Base-by-base conservation (phyloP, 2,888 invertebrate species). In the Pasiphila rectangulata region DNA sequence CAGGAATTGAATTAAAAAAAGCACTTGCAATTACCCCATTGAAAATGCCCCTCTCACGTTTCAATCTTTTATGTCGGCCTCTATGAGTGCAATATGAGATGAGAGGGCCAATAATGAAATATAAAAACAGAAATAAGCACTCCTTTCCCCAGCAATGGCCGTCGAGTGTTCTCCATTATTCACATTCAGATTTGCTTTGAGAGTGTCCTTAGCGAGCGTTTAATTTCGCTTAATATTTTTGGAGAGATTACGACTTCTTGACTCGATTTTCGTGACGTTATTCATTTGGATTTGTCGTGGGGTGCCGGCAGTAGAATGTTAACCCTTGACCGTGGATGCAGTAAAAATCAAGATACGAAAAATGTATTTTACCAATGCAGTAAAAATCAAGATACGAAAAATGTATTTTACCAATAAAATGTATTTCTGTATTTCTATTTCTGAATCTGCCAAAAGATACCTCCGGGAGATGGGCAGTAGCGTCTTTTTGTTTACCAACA, bases 21-120 rank as follows among this genome's bases (percentile, higher is more conserved):
- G 85, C 85, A 86, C 83, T 86, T 80, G 86, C 86, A 87, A 86
- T 88, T 86, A 88, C 82, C 72, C 83, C 73, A 84, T 88, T 85
- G 82, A 86, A 83, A 56, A 80, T 80, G 67, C 78, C 83, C 84
- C 86, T 83, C 85, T 83, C 83, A 75, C 83, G 83, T 87, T 87
- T 86, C 87, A 88, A 85, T 82, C 85, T 79, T 87, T 86, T 87
- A 84, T 86, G 72, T 78, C 80, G 79, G 83, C 76, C 79, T 80
- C 80, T 83, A 80, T 84, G 83, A 83, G 83, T 83, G 85, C 84
- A 84, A 84, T 84, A 82, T 75, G 85, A 84, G 86, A 82, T 81
- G 83, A 85, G 86, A 83, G 84, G 77, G 83, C 86, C 83, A 87
- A 87, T 85, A 86, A 87, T 86, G 81, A 83, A 86, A 86, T 83